Percentiles rank a stretch among this genome's conserved stretches.
These are phyloP conservation scores for Mormyrus lacerda DNA, from an alignment of 2,113 vertebrate species.

Conservation along the genomic window DNA sequence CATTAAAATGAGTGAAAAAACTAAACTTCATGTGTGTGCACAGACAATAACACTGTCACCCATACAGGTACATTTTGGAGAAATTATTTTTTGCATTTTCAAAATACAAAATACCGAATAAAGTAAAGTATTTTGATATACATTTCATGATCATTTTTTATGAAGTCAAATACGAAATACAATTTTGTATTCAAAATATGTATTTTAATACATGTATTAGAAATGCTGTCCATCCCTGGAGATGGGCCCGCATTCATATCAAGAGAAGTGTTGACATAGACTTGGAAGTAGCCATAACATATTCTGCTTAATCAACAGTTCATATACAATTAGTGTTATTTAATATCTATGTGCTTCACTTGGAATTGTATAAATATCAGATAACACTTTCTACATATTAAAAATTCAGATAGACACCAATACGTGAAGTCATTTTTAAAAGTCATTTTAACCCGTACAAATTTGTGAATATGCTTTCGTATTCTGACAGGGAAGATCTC, in stretches of 20 bases:
- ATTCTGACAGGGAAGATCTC: constrained; percentile 7
- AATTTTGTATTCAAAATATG: not conserved
- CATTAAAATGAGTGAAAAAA: not conserved
- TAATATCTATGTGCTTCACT: not conserved
- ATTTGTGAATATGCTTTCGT: not conserved
- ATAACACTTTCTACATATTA: not conserved
- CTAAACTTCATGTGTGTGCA: not conserved
- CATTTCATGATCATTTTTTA: not conserved
- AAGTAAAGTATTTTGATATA: not conserved
- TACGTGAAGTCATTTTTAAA: not conserved
- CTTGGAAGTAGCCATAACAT: not conserved
- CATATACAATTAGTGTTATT: not conserved
- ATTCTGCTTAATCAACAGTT: not conserved
- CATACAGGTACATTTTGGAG: not conserved
- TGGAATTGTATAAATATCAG: not conserved
- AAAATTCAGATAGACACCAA: not conserved
- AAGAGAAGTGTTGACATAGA: not conserved
- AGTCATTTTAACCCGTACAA: not conserved
- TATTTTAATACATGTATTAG: not conserved
- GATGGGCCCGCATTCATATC: not conserved
- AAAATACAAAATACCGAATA: not conserved
- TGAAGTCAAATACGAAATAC: not conserved
- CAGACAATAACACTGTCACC: not conserved
- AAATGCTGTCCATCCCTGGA: not conserved
- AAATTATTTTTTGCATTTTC: not conserved